Evolutionary conservation across 2,797 vertebrate species (phyloP), one percentile per base, ranked within the genome.

Genomic region (Cyprinodon diabolis): DNA sequence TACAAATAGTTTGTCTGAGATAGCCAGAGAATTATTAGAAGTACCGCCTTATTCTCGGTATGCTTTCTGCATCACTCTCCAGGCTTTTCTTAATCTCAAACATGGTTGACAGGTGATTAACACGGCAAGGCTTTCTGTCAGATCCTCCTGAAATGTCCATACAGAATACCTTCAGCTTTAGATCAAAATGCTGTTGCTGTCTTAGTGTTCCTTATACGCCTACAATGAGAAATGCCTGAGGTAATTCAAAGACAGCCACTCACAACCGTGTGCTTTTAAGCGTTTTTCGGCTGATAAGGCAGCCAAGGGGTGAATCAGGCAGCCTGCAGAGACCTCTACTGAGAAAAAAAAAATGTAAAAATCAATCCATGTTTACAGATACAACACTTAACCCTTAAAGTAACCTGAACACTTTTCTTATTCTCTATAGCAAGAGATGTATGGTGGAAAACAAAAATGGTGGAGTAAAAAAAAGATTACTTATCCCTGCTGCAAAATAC

Each of bases 181-280:
- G 84, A 78, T 65, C 66, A 75, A 75, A 70, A 84, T 75, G 78
- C 69, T 73, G 72, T 76, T 77, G 76, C 66, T 74, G 74, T 78
- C 69, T 83, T 75, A 69, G 75, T 83, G 80, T 88, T 91, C 75
- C 69, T 87, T 84, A 72, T 86, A 87, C 77, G 77, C 76, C 81
- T 84, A 80, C 75, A 78, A 70, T 74, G 71, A 88, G 82, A 79
- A 83, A 86, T 76, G 79, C 83, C 86, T 66, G 81, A 84, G 80
- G 85, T 81, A 76, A 83, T 83, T 86, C 87, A 76, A 58, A 82
- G 82, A 88, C 79, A 77, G 71, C 78, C 69, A 70, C 76, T 86
- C 72, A 73, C 82, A 83, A 82, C 21, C 60, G n/a, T 84, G 87
- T 84, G 86, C 89, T 85, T 90, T 81, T 71, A 90, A 88, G 84